Base-by-base conservation (phyloP, 2,797 vertebrate genomes). In the Rhinophrynus dorsalis region DNA sequence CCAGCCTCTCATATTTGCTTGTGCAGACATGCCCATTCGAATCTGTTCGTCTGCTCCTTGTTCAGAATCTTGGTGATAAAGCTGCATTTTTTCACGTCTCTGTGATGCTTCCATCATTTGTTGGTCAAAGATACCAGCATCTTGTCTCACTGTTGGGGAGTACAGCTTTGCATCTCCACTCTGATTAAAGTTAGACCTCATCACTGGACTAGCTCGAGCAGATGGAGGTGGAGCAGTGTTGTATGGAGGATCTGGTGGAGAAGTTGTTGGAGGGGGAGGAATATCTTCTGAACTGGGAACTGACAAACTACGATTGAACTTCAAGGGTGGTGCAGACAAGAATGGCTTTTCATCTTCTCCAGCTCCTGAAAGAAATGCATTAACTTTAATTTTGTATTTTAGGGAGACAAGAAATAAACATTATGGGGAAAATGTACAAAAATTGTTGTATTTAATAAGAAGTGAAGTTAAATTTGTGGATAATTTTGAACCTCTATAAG, bases 281-380 rank as follows among this genome's bases (percentile, higher is more conserved):
- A 97, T 96, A 54, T 97, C 95, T 23, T 97, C 95, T 0, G 95
- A 93, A 5, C 94, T 93, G 0, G 95, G 95, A 63, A 97, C 95
- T 0, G 94, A 96, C 67, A 97, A 85, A 80, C 95, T 97, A 56
- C 95, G 92, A 58, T 92, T 90, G 74, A 97, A 95, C 83, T 96
- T 96, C 89, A 95, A 85, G 50, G 87, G 76, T 6, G 94, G 95
- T 78, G 95, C 92, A 67, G 94, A 88, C 55, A 97, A 88, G 75
- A 88, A 92, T 75, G 93, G 92, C 75, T 86, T 92, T 59, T 97
- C 95, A 40, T 97, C 95, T 73, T 97, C 95, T 10, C 88, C 84
- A 30, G 91, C 88, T 15, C 94, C 95, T 97, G 79, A 15, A 79
- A 67, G 24, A 67, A 56, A 61, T 74, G 10, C 18, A 38, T 38